A percentile compares a stretch with the other conserved stretches of the same genome.
Evolutionary conservation across 2,797 vertebrate species (phyloP).

Genomic region (Antrozous pallidus): DNA sequence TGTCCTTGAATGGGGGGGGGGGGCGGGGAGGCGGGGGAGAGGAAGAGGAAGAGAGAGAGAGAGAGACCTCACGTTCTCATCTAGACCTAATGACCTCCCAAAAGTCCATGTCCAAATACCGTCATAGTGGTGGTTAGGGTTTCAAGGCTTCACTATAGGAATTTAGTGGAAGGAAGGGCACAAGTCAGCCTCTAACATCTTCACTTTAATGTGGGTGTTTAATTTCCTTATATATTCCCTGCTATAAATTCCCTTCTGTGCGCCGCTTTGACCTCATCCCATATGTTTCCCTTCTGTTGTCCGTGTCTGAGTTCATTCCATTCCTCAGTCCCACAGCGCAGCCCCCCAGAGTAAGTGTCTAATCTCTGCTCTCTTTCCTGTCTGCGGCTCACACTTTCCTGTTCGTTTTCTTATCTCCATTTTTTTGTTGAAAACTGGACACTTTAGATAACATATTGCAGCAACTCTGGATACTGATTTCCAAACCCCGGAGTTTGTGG

Average conservation of each 20-base stretch:
- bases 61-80: neutral
- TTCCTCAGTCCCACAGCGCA: neutral
- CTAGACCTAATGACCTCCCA: neutral
- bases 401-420: neutral
- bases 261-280: neutral
- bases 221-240: neutral
- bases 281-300: neutral
- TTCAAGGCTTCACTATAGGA: neutral
- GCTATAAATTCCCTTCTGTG: neutral
- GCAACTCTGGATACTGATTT: neutral
- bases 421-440: neutral
- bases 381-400: neutral
- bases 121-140: neutral
- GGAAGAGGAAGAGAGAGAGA: neutral
- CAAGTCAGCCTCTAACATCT: neutral
- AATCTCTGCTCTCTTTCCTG: neutral
- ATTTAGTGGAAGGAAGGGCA: neutral
- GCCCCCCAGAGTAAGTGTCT: neutral
- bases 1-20: neutral
- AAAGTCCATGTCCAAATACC: neutral
- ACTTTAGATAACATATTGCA: neutral
- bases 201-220: neutral
- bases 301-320: neutral
- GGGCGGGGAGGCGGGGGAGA: neutral
- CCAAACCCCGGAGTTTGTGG: neutral